Conservation (phyloP, 2,797 vertebrate species). For the Amazonetta brasiliensis region DNA sequence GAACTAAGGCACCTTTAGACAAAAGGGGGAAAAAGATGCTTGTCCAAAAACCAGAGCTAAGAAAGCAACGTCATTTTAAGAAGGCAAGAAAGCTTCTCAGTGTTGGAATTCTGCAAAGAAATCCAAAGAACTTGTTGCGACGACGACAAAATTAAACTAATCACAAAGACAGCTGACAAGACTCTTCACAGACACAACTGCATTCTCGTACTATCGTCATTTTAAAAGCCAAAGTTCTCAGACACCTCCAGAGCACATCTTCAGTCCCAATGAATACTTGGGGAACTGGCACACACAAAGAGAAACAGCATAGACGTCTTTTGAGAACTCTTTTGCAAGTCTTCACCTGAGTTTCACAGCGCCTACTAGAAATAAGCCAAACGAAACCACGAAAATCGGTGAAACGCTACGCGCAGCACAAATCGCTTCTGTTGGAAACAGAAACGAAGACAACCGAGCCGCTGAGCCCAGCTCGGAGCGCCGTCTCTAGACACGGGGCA, state of each 20-base stretch:
- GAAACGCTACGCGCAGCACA: not conserved
- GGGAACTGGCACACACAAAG: not conserved
- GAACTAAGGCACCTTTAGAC: not conserved
- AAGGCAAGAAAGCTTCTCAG: not conserved
- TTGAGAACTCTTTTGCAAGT: not conserved
- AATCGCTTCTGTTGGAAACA: not conserved
- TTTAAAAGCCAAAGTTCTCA: not conserved
- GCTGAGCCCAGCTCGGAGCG: not conserved
- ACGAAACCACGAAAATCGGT: not conserved
- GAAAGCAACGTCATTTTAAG: not conserved
- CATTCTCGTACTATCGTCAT: rapidly evolving
- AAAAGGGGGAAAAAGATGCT: too few species aligned
- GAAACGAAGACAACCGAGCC: not conserved
- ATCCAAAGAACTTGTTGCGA: rapidly evolving
- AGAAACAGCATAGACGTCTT: not conserved
- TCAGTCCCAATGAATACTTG: rapidly evolving
- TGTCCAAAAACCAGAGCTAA: not conserved
- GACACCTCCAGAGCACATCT: not conserved
- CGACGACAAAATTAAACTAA: not conserved
- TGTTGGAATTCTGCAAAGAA: not conserved
- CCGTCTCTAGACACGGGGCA: not conserved
- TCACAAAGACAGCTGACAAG: not conserved
- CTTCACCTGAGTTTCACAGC: not conserved
- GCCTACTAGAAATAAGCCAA: not conserved
- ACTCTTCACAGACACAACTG: not conserved